Evolutionary conservation across 2,888 invertebrate species (phyloP).

Genomic region (Drosophila ezoana): DNA sequence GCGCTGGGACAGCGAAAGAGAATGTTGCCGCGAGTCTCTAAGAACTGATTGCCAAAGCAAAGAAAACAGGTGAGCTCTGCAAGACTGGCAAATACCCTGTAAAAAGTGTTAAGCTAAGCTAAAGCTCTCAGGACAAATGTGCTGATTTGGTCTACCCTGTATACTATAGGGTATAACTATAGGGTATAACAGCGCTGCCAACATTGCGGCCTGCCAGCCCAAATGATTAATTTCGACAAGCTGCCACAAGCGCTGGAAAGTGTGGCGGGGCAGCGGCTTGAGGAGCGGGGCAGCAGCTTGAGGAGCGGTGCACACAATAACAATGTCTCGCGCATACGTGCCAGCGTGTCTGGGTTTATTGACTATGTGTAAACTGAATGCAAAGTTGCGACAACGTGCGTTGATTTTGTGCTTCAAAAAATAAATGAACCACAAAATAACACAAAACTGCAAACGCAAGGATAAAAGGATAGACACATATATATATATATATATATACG

Average conservation of each 20-base stretch:
- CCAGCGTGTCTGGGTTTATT: conserved; percentile 54
- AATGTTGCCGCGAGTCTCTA: conserved; percentile 28
- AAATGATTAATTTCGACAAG: conserved; percentile 80
- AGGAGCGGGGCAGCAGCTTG: not conserved
- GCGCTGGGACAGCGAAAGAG: conserved; percentile 31
- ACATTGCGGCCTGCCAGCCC: conserved; percentile 63
- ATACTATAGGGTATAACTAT: too few relatives aligned
- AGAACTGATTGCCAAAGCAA: conserved; percentile 61
- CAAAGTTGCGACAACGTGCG: conserved; percentile 64
- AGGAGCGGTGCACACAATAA: not conserved
- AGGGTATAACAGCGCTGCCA: conserved; percentile 16
- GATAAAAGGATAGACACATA: conserved; percentile 18
- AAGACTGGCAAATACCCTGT: conserved; percentile 6
- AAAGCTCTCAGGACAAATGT: not conserved
- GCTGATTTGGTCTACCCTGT: not conserved
- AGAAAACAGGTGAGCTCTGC: conserved; percentile 6
- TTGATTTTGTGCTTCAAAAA: conserved; percentile 69
- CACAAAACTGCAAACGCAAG: conserved; percentile 36
- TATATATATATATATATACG: not conserved
- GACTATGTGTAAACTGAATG: conserved; percentile 67
- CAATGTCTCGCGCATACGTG: conserved; percentile 58
- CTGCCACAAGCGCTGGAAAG: conserved; percentile 63
- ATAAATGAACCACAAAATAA: conserved; percentile 69
- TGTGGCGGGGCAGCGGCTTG: not conserved
- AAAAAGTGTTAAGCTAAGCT: not conserved